These are phyloP conservation scores for Hydriomena furcata DNA, from an alignment of 2,888 invertebrate species.

Conservation along the genomic window DNA sequence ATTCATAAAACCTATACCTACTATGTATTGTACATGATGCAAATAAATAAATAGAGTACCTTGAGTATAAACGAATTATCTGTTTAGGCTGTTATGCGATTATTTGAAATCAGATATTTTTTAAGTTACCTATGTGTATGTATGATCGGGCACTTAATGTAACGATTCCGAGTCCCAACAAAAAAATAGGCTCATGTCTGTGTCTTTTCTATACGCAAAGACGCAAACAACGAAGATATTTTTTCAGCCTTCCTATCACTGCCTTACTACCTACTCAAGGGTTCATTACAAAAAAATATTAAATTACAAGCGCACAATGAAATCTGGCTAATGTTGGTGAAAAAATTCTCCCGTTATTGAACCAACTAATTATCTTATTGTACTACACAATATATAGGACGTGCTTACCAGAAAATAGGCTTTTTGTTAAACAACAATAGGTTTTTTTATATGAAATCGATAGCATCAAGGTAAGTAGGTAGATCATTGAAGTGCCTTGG, in stretches of 20 bases:
- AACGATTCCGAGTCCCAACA: neutral
- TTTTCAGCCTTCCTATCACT: conserved; percentile 62
- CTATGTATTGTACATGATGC: too few relatives aligned
- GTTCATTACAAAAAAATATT: conserved; percentile 77
- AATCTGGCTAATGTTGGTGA: conserved; percentile 58
- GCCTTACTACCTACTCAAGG: conserved; percentile 48
- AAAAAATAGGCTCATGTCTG: conserved; percentile 20
- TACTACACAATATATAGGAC: conserved; percentile 70
- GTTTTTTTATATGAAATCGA: conserved; percentile 63
- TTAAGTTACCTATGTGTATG: too few relatives aligned
- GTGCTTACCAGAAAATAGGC: conserved; percentile 72
- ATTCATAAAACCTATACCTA: too few relatives aligned
- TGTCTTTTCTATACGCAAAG: conserved; percentile 49
- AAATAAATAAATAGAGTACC: too few relatives aligned
- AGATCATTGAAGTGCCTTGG: conserved; percentile 57
- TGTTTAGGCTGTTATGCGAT: too few relatives aligned
- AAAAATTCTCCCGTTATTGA: conserved; percentile 75
- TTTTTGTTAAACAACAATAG: conserved; percentile 73
- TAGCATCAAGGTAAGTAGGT: conserved; percentile 66
- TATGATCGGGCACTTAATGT: neutral
- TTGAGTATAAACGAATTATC: too few relatives aligned
- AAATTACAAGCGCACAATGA: conserved; percentile 75
- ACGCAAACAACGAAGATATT: conserved; percentile 55
- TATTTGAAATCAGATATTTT: too few relatives aligned
- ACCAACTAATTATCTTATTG: conserved; percentile 79